phyloP scores from a whole-genome alignment of 2,797 vertebrate species.

The Halcyon chelicuti region DNA sequence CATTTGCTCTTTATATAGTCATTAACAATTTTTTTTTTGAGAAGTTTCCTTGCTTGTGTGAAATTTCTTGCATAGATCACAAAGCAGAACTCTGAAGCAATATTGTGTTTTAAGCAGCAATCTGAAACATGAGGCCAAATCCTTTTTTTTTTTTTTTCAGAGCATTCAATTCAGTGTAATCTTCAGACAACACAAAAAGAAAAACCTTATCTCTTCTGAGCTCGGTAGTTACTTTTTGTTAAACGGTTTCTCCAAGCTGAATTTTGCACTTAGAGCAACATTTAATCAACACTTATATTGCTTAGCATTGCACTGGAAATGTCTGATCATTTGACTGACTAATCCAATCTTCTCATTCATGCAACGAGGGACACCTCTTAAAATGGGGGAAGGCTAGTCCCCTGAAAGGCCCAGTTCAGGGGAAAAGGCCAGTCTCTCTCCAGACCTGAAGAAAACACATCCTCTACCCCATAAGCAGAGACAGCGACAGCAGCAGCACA shows the following conservation, averaged over 20 bases:
- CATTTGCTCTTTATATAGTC: background rate
- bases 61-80: background rate
- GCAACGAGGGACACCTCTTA: background rate
- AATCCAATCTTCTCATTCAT: background rate
- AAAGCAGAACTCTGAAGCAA: background rate
- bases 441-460: background rate
- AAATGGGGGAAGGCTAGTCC: accelerated
- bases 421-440: background rate
- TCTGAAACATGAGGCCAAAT: background rate
- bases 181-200: background rate
- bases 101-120: background rate
- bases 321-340: background rate
- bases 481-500: background rate
- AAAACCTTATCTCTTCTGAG: background rate
- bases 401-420: background rate
- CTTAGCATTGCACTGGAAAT: background rate
- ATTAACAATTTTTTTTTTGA: background rate
- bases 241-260: background rate
- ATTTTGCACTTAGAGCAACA: conserved; percentile 4
- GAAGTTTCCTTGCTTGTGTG: background rate
- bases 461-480: background rate
- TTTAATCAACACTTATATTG: background rate
- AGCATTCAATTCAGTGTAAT: background rate
- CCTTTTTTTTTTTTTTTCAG: background rate
- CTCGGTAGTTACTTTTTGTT: background rate